phyloP scores from a whole-genome alignment of 2,113 vertebrate genomes.

The Megaptera novaeangliae region DNA sequence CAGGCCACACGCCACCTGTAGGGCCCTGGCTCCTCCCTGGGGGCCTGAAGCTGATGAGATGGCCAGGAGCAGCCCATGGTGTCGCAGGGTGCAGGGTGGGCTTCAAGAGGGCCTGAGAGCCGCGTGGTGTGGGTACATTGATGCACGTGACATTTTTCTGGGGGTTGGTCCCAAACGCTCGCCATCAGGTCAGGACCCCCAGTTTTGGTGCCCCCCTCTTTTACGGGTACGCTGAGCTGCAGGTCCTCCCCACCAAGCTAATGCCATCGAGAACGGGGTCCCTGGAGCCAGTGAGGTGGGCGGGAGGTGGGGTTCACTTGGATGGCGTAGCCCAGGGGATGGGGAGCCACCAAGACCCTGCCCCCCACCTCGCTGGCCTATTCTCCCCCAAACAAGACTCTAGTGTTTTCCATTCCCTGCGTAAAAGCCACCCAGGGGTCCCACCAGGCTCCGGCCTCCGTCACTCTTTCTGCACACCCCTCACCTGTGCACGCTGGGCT shows the following conservation, averaged over 20 bases:
- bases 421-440: no score
- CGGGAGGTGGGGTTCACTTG: background rate
- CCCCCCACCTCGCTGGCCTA: background rate
- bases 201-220: fast-evolving
- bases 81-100: background rate
- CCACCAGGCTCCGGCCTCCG: background rate
- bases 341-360: background rate
- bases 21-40: background rate
- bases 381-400: background rate
- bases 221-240: background rate
- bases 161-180: background rate
- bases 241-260: fast-evolving
- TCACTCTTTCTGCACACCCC: background rate
- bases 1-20: fast-evolving
- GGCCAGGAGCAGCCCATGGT: background rate
- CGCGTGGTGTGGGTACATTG: fast-evolving
- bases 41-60: fast-evolving
- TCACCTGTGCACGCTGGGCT: background rate
- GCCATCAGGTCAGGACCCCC: no score
- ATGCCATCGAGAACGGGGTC: fast-evolving
- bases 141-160: fast-evolving
- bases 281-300: background rate
- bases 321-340: fast-evolving
- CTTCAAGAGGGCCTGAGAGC: background rate
- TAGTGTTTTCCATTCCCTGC: background rate